Evolutionary conservation across 2,797 vertebrate species (phyloP), one percentile per base, ranked within the genome.

Genomic region (Betta splendens): DNA sequence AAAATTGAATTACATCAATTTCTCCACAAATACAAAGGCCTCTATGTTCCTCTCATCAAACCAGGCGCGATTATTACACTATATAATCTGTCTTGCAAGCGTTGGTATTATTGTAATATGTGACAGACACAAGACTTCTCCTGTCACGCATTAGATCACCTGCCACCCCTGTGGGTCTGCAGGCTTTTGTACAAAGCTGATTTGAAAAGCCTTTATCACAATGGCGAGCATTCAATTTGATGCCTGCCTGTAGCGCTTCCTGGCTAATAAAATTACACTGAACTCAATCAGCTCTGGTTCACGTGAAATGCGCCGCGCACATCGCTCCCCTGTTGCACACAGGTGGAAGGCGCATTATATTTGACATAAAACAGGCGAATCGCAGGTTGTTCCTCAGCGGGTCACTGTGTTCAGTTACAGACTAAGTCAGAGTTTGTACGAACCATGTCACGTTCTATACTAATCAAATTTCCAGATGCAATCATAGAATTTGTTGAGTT

Each of bases 241-340:
- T 43, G 62, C 55, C 55, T 52, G 79, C 75, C 86, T 72, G 75
- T 60, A 65, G 81, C 75, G 32, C 64, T 80, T 87, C 86, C 81
- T 78, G 69, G 10, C 46, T 80, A 85, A 86, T 80, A 54, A 44
- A 67, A 83, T 87, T 75, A 80, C 59, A 42, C 4, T 29, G 49
- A 64, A 67, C 68, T 70, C 73, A 76, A 50, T 55, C 60, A 64
- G 64, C 57, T 64, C 51, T 55, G 65, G 75, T 77, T 16, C 59
- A 60, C 64, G 69, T 82, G 64, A 69, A 57, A 69, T 11, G 33
- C 49, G 42, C 67, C 9, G 39, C 9, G 28, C 31, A 9, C 60
- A 37, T 45, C 42, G 37, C 38, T 72, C 50, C 64, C 32, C 49
- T 62, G 57, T 29, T 64, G 45, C 50, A 16, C 31, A 9, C 23